Evolutionary conservation across 2,113 vertebrate genomes (phyloP).

Genomic region (Rhinoderma darwinii): DNA sequence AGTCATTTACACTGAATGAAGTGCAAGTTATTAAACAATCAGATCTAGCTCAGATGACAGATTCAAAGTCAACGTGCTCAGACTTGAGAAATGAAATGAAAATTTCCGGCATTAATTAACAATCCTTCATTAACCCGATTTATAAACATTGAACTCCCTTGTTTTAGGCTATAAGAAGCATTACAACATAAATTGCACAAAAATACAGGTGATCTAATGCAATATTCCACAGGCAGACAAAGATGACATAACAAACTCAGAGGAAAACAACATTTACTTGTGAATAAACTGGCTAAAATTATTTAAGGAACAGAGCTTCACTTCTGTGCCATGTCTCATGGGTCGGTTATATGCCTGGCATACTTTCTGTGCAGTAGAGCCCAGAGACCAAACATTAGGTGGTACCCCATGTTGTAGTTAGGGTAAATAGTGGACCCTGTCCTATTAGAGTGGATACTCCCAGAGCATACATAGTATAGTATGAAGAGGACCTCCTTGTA

Average conservation of each 20-base stretch:
- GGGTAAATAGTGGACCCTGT: neutral
- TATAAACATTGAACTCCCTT: neutral
- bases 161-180: neutral
- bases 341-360: neutral
- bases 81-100: neutral
- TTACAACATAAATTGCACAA: neutral
- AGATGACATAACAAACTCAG: constrained; percentile 17
- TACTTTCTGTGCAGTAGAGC: neutral
- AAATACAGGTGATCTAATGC: neutral
- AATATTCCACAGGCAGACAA: neutral
- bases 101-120: constrained; percentile 1
- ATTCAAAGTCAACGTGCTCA: neutral
- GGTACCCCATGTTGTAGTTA: neutral
- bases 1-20: neutral
- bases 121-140: neutral
- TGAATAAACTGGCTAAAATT: neutral
- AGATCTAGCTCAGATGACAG: neutral
- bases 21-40: neutral
- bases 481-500: neutral
- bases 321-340: neutral
- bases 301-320: neutral
- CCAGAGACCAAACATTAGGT: neutral
- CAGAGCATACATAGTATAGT: neutral
- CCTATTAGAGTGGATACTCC: neutral
- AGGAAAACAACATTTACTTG: constrained; percentile 1